Base-by-base conservation (phyloP, 1,140 invertebrate species). In the Planococcus citri region DNA sequence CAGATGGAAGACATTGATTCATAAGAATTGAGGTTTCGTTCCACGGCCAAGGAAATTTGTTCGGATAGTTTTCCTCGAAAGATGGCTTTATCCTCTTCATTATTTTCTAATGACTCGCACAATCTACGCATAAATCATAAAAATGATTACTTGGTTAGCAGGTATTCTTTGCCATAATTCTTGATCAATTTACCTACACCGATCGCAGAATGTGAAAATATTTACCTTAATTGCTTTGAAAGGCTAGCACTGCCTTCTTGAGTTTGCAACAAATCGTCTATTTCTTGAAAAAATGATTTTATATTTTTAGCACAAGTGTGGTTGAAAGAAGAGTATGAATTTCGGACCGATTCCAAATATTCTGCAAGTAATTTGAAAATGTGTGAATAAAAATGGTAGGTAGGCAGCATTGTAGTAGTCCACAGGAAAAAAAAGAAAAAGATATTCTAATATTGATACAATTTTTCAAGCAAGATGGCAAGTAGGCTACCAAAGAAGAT, bases 311-410 rank as follows among this genome's bases (percentile, higher is more conserved):
- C 81, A 76, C 91, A 94, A 1, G 82, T 77, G 64, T 78, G 80
- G 73, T 80, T 83, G 78, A 87, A 80, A 73, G 83, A 82, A 68
- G 78, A 79, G 24, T 92, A 77, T 1, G 88, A 84, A 71, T 84
- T 78, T 58, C 84, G 83, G 0, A 92, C 89, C 14, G 92, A 85
- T 73, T 84, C 78, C 73, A 83, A 89, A 76, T 91, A 92, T 75
- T 91, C 89, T 88, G 74, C 37, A 82, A 83, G 71, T 73, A 74
- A 70, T 69, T 27, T 73, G 71, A 64, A 64, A 64, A 22, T 25
- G 4, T 22, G 12, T 64, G n/a, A n/a, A n/a, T n/a, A n/a, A n/a
- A n/a, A n/a, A n/a, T n/a, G n/a, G n/a, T n/a, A n/a, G n/a, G n/a
- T n/a, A n/a, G n/a, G n/a, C n/a, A n/a, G n/a, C 38, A 41, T 9